Base-by-base conservation (phyloP, 2,888 invertebrate genomes). In the Pollenia griseotomentosa region DNA sequence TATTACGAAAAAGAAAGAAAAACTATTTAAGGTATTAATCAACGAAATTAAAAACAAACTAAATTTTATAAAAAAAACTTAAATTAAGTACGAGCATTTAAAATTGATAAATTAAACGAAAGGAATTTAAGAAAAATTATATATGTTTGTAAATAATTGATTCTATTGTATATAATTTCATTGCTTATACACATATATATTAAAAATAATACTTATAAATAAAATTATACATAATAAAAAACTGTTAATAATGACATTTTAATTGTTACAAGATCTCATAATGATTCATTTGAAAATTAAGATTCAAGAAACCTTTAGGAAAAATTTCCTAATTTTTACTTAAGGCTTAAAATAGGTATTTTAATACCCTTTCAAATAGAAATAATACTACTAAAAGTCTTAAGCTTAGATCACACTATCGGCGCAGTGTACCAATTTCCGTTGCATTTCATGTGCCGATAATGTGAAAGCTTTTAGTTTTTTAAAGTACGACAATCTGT, bases 91-190 rank as follows among this genome's bases (percentile, higher is more conserved):
- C 46, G 53, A 63, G 19, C 44, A 57, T 71, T 71, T 61, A 65
- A 51, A 70, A 9, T 55, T 74, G 14, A 71, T 61, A 19, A 33
- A 79, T 9, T 16, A 78, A 73, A 78, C 42, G 51, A 66, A 74
- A 80, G 51, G 51, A 71, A 59, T 71, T 16, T 46, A 48, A 44
- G 57, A 42, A 53, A 11, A 59, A 48, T 14, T 61, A 51, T n/a
- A 10, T 42, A 55, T 14, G 23, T 23, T 23, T 23, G 42, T 75
- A 16, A 63, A 46, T 59, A 23, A 82, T 59, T 23, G 42, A 53
- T 65, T 80, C 71, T 77, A 61, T 77, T 87, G 83, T 87, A 87
- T 73, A 87, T 87, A 87, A 77, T 75, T 77, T 80, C 48, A 66
- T 71, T 65, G 77, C 44, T 80, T 75, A 82, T 42, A 73, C 57